phyloP scores from a whole-genome alignment of 2,888 invertebrate species.

The Mimas tiliae region DNA sequence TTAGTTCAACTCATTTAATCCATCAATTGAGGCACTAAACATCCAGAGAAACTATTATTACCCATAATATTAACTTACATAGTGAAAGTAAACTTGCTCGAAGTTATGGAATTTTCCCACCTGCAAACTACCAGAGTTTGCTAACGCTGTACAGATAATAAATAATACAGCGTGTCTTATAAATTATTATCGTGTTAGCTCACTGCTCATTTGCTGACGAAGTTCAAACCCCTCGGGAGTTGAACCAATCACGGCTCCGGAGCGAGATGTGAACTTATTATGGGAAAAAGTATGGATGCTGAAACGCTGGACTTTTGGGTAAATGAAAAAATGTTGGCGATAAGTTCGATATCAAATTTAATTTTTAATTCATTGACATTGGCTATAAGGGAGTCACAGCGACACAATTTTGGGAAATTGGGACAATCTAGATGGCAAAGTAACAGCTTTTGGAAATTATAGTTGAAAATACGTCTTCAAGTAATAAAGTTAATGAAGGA shows the following conservation, averaged over 20 bases:
- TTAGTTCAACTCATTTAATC: too few relatives aligned
- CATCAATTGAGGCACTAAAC: background rate
- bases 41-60: background rate
- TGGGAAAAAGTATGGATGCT: conserved; percentile 66
- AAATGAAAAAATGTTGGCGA: conserved; percentile 31
- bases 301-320: conserved; percentile 36
- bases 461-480: too few relatives aligned
- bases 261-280: conserved; percentile 73
- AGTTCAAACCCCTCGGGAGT: conserved; percentile 74
- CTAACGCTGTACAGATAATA: conserved; percentile 67
- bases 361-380: background rate
- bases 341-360: conserved; percentile 20
- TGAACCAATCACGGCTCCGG: conserved; percentile 78
- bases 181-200: conserved; percentile 82
- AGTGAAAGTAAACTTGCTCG: background rate
- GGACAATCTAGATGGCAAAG: too few relatives aligned
- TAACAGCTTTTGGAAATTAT: too few relatives aligned
- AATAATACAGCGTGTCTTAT: conserved; percentile 79
- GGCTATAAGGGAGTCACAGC: background rate
- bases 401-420: background rate
- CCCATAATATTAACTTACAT: background rate
- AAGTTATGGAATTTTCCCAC: conserved; percentile 24
- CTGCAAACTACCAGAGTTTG: conserved; percentile 42
- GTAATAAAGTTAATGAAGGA: too few relatives aligned
- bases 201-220: conserved; percentile 85